phyloP scores from a whole-genome alignment of 2,113 vertebrate species.

The Erpornis zantholeuca region DNA sequence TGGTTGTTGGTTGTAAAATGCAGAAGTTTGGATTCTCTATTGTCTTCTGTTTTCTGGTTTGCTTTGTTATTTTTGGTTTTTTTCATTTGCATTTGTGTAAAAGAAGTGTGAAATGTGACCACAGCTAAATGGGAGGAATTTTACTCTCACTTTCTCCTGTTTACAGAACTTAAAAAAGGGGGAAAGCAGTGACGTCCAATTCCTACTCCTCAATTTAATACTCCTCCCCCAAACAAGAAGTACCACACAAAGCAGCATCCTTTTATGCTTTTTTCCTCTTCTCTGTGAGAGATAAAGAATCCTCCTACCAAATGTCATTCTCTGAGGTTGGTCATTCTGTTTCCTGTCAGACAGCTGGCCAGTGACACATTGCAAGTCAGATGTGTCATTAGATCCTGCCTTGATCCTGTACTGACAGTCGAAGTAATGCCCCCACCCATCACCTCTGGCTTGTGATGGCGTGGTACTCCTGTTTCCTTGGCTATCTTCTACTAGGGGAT shows the following conservation, averaged over 20 bases:
- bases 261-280: background rate
- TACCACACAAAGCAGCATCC: background rate
- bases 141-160: constrained; percentile 26
- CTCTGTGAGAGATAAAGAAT: background rate
- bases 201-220: background rate
- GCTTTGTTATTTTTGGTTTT: background rate
- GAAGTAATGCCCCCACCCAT: background rate
- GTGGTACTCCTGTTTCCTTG: background rate
- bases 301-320: background rate
- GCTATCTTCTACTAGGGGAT: background rate
- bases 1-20: constrained; percentile 39
- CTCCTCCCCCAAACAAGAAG: background rate
- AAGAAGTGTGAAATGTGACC: constrained; percentile 38
- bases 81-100: constrained; percentile 25
- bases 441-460: background rate
- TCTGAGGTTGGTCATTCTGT: background rate
- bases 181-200: background rate
- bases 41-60: constrained; percentile 12
- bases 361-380: background rate
- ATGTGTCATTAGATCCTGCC: background rate
- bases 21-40: constrained; percentile 4
- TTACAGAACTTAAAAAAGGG: background rate
- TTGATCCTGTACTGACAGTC: background rate
- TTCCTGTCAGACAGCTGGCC: constrained; percentile 10
- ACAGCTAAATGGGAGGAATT: constrained; percentile 31